These are phyloP conservation scores for Hippopotamyrus pictus DNA, from an alignment of 2,797 vertebrate species.

Conservation along the genomic window DNA sequence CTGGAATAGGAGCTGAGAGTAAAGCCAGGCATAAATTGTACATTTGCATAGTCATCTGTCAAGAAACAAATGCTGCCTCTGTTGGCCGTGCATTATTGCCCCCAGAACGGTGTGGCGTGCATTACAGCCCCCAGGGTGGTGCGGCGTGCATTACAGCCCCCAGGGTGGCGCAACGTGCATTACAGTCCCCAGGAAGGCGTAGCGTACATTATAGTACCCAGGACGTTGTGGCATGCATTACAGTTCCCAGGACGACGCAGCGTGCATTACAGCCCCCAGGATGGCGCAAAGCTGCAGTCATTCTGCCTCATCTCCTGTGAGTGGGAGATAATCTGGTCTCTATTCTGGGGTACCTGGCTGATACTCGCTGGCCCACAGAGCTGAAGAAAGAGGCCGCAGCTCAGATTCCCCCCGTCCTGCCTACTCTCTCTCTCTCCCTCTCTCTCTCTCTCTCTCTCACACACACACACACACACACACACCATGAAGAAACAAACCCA, in stretches of 20 bases:
- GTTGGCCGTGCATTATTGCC: constrained; percentile 10
- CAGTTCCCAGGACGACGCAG: not conserved
- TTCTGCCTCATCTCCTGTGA: constrained; percentile 23
- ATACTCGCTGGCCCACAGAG: constrained; percentile 32
- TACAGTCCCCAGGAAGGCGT: too few relatives aligned
- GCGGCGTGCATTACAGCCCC: not conserved
- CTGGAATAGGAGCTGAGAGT: not conserved
- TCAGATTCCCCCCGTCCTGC: not conserved
- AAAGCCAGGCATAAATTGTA: not conserved
- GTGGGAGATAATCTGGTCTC: constrained; percentile 40
- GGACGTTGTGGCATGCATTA: not conserved
- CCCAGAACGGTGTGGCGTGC: not conserved
- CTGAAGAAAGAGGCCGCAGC: constrained; percentile 4
- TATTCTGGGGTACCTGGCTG: constrained; percentile 38
- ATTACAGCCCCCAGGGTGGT: constrained; percentile 26
- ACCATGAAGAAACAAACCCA: not conserved
- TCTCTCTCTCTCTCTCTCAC: not conserved
- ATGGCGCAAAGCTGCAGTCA: constrained; percentile 31
- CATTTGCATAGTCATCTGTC: constrained; percentile 2
- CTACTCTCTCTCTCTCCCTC: not conserved
- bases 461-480: not conserved
- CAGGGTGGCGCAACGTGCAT: not conserved
- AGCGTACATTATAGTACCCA: not conserved
- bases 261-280: constrained; percentile 10
- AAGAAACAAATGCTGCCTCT: not conserved